These are phyloP conservation scores for Holcopasites calliopsidis DNA, from an alignment of 1,140 invertebrate species.

Conservation along the genomic window DNA sequence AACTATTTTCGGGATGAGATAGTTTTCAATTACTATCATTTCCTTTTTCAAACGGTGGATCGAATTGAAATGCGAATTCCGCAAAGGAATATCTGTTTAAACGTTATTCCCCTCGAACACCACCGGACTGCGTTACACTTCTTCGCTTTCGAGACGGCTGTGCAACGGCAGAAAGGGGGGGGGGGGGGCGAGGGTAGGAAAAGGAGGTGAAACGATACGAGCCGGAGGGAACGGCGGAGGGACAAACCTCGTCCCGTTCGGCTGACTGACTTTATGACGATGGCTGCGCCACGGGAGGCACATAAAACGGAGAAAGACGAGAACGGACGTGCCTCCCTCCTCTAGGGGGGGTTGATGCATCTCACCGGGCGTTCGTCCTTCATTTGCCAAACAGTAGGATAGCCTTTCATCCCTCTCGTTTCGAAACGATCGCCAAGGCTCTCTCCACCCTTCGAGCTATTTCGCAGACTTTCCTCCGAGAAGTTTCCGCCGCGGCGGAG, in stretches of 20 bases:
- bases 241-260: slow-evolving; percentile 66
- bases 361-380: slow-evolving; percentile 51
- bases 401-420: slow-evolving; percentile 16
- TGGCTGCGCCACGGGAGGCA: slow-evolving; percentile 62
- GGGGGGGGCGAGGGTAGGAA: slow-evolving; percentile 15
- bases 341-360: slow-evolving; percentile 16
- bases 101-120: too few relatives aligned
- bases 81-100: too few relatives aligned
- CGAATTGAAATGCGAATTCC: too few relatives aligned
- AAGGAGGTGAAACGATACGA: slow-evolving; percentile 45
- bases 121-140: too few relatives aligned
- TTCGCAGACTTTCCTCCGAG: too few relatives aligned
- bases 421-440: slow-evolving; percentile 28
- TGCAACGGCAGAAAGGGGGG: neutral
- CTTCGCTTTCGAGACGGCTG: neutral
- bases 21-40: too few relatives aligned
- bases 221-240: slow-evolving; percentile 26
- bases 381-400: slow-evolving; percentile 48
- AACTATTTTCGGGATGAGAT: too few relatives aligned
- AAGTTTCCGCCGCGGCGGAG: neutral
- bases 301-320: slow-evolving; percentile 58
- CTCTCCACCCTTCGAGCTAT: neutral
- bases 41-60: too few relatives aligned
- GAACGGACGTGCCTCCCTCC: slow-evolving; percentile 7
- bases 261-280: slow-evolving; percentile 76